A percentile compares a stretch with the other conserved stretches of the same genome.
These are phyloP conservation scores for Alca torda DNA, from an alignment of 2,797 vertebrate species.

Conservation along the genomic window DNA sequence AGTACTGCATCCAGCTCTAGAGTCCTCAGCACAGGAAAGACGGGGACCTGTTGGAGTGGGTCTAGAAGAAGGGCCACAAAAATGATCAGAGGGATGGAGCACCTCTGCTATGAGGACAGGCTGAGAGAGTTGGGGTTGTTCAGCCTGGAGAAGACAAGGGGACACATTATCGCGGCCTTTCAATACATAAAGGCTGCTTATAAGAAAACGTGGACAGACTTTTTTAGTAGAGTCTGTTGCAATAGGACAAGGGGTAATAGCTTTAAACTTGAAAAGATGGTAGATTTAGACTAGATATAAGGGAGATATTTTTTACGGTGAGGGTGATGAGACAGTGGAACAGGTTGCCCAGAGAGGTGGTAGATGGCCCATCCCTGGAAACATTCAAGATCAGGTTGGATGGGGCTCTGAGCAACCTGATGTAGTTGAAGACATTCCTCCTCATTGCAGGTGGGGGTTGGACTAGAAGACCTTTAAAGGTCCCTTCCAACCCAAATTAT, in stretches of 20 bases:
- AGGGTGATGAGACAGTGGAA: fast-evolving
- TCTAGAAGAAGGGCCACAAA: background rate
- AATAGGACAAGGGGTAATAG: background rate
- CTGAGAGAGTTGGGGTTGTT: background rate
- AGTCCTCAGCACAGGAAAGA: background rate
- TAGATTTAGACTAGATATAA: background rate
- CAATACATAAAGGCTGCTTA: background rate
- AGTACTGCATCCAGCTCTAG: background rate
- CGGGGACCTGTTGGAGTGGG: background rate
- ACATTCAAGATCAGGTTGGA: background rate
- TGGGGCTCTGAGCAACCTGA: background rate
- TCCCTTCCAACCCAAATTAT: background rate
- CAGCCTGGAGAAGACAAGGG: background rate
- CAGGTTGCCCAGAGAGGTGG: background rate
- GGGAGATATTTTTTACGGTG: background rate
- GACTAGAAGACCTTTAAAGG: background rate
- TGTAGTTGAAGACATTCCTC: background rate
- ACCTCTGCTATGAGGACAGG: background rate
- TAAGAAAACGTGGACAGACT: background rate
- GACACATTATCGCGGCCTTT: background rate
- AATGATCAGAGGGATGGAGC: background rate
- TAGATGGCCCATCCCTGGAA: background rate
- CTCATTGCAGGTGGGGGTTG: background rate
- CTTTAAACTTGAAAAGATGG: background rate
- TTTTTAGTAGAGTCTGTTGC: background rate